Base-by-base conservation (phyloP, 1,140 invertebrate genomes). In the Reticulitermes speratus region DNA sequence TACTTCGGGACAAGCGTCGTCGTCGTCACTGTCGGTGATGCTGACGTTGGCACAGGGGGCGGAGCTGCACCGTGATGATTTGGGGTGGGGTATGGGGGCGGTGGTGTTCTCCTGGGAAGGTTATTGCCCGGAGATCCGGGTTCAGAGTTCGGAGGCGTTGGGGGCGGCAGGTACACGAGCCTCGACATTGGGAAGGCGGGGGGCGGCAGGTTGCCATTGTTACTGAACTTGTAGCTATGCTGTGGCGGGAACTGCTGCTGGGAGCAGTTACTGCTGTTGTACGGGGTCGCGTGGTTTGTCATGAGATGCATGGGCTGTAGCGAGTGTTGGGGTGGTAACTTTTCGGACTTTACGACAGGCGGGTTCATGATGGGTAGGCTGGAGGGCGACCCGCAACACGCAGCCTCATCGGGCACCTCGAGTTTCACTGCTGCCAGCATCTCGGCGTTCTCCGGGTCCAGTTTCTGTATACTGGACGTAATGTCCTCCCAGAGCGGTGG, bases 401-500 rank as follows among this genome's bases (percentile, higher is more conserved):
- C 87, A 87, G 89, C 89, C 87, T 93, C 94, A 87, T 96, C 95
- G 84, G 95, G 94, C 69, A 94, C 93, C 90, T 96, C 95, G 89
- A 96, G 92, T 90, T 96, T 96, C 87, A 96, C 94, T 19, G 44
- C 30, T 12, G 45, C 48, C 30, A 97, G 91, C 95, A 97, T 96
- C 89, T 96, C 95, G n/a, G 96, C 95, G 90, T 96, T 97, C 90
- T 97, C 96, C 25, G 96, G 96, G 90, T 97, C 96, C 88, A 97
- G 95, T 90, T 97, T 97, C 88, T 96, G 95, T 90, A 97, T 97
- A 88, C 96, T 96, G 89, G 96, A 96, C 83, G 96, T 95, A 90
- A 97, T 97, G 91, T 97, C 96, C 90, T 97, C 96, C 96, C 96
- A 97, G 14, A 96, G 92, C 21, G 96, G 96, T 19, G 96, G 96